Conservation (phyloP, 2,888 invertebrate species). For the Eurois occulta region DNA sequence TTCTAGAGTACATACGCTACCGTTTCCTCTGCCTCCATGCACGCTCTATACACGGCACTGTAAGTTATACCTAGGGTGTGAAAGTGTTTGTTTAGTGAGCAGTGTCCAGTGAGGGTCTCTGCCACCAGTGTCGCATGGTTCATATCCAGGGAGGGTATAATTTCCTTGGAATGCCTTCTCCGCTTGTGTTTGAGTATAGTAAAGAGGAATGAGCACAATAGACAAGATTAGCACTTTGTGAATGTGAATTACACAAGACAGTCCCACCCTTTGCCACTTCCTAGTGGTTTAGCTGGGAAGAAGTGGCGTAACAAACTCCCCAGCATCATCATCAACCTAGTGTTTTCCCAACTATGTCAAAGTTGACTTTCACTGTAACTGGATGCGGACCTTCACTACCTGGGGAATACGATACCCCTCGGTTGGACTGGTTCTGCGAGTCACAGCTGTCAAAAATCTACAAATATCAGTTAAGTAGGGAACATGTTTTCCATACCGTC, state of each 20-base stretch:
- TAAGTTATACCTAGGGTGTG: too few relatives aligned
- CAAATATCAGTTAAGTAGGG: neutral
- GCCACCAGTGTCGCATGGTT: too few relatives aligned
- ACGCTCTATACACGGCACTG: too few relatives aligned
- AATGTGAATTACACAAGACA: neutral
- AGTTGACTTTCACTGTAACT: neutral
- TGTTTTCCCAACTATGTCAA: neutral
- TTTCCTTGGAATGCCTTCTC: too few relatives aligned
- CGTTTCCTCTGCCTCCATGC: too few relatives aligned
- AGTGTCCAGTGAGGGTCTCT: too few relatives aligned
- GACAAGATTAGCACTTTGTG: neutral
- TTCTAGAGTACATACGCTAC: too few relatives aligned
- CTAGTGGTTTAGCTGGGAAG: neutral
- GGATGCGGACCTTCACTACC: neutral
- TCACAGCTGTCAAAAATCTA: too few relatives aligned
- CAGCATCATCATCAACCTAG: neutral
- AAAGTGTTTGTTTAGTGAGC: too few relatives aligned
- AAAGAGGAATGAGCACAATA: too few relatives aligned
- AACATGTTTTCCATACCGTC: neutral
- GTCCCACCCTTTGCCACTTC: neutral
- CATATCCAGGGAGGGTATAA: too few relatives aligned
- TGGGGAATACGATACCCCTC: neutral
- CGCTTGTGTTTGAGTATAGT: too few relatives aligned
- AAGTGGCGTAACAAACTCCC: neutral
- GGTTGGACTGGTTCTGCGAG: neutral